Evolutionary conservation across 2,888 invertebrate species (phyloP), one percentile per base, ranked within the genome.

Genomic region (Volucella bombylans): DNA sequence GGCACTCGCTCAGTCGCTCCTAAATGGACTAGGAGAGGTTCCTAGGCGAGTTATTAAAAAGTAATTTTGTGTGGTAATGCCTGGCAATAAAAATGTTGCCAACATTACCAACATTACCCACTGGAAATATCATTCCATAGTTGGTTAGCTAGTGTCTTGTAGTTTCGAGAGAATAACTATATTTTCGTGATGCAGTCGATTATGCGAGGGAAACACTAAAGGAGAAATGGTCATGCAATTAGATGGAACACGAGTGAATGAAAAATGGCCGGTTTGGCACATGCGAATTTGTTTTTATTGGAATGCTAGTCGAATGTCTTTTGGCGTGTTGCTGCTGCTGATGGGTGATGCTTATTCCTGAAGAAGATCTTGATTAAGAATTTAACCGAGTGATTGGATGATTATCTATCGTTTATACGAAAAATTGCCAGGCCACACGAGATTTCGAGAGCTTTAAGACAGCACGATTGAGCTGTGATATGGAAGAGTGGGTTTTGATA

Each of bases 11-110:
- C 31, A 31, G 31, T 31, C 6, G 31, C 38, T 45, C 39, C 31
- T 38, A 52, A 47, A 54, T 47, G 62, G 55, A 77, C 68, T 77
- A 69, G 61, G 15, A 57, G 50, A 41, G 50, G 14, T 69, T 69
- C 68, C 64, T 69, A 79, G 69, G 59, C 64, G 43, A 74, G 79
- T 65, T 79, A 83, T 83, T 83, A 83, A 83, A 83, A 79, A 54
- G 82, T 65, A 69, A 79, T 79, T 83, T 82, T 68, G 31, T 59
- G 79, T 38, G 12, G 54, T 69, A 68, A 78, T 68, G 43, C 52
- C 38, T 45, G 59, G 59, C 43, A 43, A 68, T 76, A 76, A 68
- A 76, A 68, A 47, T 68, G 15, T 52, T 76, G 31, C 76, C 59
- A 68, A 39, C 76, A 61, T 76, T 68, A 31, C 31, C 31, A 31